Conservation (phyloP, 1,140 invertebrate species). For the Ylistrum balloti region DNA sequence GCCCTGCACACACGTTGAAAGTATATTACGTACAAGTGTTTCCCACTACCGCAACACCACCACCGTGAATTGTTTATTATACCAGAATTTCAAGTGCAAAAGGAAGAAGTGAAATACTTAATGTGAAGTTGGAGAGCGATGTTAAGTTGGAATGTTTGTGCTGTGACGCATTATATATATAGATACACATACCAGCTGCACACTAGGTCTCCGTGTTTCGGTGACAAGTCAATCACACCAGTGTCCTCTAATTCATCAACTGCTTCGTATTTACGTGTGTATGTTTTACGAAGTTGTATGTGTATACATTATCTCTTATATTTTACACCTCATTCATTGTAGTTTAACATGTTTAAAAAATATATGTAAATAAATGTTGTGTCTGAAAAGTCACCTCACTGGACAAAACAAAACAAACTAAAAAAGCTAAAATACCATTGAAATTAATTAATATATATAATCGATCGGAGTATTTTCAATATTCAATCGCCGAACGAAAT, state of each 20-base stretch:
- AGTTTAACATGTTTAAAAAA: too few species aligned
- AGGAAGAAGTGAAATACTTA: conserved; percentile 28
- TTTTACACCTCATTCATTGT: too few species aligned
- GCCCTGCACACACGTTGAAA: conserved; percentile 31
- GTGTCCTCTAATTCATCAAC: neutral
- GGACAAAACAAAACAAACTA: too few species aligned
- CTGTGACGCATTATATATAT: neutral
- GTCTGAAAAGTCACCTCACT: too few species aligned
- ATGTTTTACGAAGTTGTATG: neutral
- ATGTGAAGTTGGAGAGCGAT: neutral
- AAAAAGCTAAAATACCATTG: too few species aligned
- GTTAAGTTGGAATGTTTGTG: neutral
- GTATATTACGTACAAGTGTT: conserved; percentile 29
- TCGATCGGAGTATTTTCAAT: too few species aligned
- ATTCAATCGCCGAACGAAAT: too few species aligned
- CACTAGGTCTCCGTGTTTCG: neutral
- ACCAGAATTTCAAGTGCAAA: conserved; percentile 27
- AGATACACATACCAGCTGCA: neutral
- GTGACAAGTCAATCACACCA: neutral
- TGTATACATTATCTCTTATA: too few species aligned
- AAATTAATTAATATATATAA: too few species aligned
- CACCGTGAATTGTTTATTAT: conserved; percentile 35
- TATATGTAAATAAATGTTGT: too few species aligned
- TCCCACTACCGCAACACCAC: conserved; percentile 1
- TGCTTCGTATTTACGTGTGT: neutral